A percentile compares a stretch with the other conserved stretches of the same genome.
These are phyloP conservation scores for Scopus umbretta DNA, from an alignment of 2,113 vertebrate genomes.

Conservation along the genomic window DNA sequence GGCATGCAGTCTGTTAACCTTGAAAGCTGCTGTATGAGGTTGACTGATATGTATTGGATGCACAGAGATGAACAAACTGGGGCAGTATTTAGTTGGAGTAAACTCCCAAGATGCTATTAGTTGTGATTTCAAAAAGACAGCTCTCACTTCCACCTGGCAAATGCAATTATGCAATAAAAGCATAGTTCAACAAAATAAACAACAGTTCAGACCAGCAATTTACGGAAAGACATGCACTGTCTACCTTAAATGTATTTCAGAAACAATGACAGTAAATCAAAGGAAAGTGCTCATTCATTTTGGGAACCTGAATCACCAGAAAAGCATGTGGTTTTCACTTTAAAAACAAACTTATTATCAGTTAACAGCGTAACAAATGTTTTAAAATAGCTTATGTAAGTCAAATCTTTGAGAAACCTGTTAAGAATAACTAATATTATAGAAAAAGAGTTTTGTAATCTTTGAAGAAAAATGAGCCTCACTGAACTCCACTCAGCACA, in stretches of 20 bases:
- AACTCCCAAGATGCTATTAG: neutral
- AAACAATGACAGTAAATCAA: neutral
- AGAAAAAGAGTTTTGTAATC: neutral
- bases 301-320: neutral
- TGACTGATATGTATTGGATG: neutral
- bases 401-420: neutral
- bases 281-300: neutral
- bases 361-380: neutral
- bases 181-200: neutral
- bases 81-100: neutral
- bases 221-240: neutral
- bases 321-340: neutral
- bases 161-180: neutral
- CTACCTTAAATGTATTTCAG: neutral
- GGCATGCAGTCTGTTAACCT: neutral
- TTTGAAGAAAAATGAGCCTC: neutral
- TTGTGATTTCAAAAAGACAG: constrained; percentile 2
- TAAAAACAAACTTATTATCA: neutral
- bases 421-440: neutral
- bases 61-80: neutral
- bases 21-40: neutral
- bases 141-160: constrained; percentile 9
- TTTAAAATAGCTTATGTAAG: neutral
- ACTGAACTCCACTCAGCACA: neutral
- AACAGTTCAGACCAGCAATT: neutral